Conservation (phyloP, 1,140 invertebrate species). For the Anthonomus grandis region DNA sequence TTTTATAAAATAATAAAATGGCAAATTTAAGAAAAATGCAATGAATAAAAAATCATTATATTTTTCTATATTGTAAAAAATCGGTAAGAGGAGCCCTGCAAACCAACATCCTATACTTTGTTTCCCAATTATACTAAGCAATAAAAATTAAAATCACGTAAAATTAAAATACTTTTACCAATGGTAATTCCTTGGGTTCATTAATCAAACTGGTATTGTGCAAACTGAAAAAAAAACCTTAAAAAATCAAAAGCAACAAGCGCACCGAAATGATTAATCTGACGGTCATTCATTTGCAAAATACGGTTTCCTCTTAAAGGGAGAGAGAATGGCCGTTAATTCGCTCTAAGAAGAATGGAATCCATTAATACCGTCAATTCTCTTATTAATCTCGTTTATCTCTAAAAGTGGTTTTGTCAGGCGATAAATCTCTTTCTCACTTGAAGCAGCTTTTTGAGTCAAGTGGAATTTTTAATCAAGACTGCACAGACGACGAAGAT, state of each 20-base stretch:
- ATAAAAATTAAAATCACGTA: too few relatives aligned
- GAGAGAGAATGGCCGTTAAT: conserved; percentile 7
- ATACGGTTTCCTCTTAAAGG: conserved; percentile 8
- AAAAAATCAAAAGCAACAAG: neutral
- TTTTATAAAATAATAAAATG: too few relatives aligned
- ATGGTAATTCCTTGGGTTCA: too few relatives aligned
- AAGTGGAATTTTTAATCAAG: conserved; percentile 21
- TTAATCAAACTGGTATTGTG: too few relatives aligned
- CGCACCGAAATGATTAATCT: neutral
- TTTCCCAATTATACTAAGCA: too few relatives aligned
- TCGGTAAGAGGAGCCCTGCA: too few relatives aligned
- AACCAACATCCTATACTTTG: too few relatives aligned
- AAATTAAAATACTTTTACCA: too few relatives aligned
- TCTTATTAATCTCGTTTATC: conserved; percentile 19
- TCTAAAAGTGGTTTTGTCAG: conserved; percentile 21
- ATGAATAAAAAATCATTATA: too few relatives aligned
- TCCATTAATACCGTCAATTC: conserved; percentile 17
- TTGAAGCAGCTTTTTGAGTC: conserved; percentile 2
- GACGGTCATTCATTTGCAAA: conserved; percentile 8
- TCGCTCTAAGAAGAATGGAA: conserved; percentile 20
- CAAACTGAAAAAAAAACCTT: neutral
- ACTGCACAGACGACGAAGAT: neutral
- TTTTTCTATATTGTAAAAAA: too few relatives aligned
- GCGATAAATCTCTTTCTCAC: conserved; percentile 13
- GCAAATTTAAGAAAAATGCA: too few relatives aligned